Evolutionary conservation across 2,113 vertebrate genomes (phyloP), one percentile per base, ranked within the genome.

Genomic region (Dasypus novemcinctus): DNA sequence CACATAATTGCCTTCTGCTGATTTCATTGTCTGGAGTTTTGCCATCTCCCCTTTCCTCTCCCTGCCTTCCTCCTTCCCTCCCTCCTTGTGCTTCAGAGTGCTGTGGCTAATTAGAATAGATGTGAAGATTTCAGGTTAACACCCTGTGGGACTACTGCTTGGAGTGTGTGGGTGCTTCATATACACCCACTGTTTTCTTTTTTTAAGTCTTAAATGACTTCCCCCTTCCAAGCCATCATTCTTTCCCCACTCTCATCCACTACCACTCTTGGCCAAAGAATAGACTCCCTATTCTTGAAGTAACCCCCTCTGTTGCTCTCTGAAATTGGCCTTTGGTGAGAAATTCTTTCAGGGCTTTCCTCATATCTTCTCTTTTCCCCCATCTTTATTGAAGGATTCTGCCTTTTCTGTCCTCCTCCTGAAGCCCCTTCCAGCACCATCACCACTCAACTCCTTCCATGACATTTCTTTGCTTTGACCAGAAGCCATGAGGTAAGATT

Each of bases 1-100:
- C 98, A 98, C 98, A 98, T 98, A 98, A 98, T 98, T 98, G 98
- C 98, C 96, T 97, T 98, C 98, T 98, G 98, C 95, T 98, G 98
- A 98, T 97, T 98, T 96, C 97, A 57, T 98, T 97, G 98, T 20
- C 54, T 21, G 52, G 52, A 4, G 8, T 49, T 54, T 18, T 57
- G 1, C 54, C 54, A 20, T 57, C 18, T 20, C 54, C 54, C 54
- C 17, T 5, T 57, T 20, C 54, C 54, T 57, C 54, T 54, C 18
- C 54, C 54, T 57, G 20, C 54, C 18, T 57, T 57, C 18, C 54
- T 57, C 20, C 20, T 21, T 57, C 20, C 54, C 15, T 57, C 18
- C 54, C 20, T 57, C 54, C 20, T 20, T 57, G 54, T 20, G 21
- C 18, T 57, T 20, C 18, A 57, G 54, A 57, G 18, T 57, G 18